phyloP scores from a whole-genome alignment of 1,140 invertebrate genomes.

The Lucilia cuprina region DNA sequence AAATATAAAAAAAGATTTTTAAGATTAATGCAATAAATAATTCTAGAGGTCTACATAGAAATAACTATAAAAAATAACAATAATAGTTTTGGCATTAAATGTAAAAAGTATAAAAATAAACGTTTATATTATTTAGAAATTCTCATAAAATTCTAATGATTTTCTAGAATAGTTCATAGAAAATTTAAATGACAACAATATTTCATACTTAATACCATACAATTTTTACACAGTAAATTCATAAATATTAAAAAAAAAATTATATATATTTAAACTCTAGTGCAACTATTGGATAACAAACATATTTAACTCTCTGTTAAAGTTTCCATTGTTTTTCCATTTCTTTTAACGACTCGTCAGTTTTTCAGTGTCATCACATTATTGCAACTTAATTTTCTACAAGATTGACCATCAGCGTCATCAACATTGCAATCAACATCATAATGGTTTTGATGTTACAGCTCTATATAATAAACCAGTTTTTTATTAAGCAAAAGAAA shows the following conservation, averaged over 20 bases:
- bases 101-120: too few relatives aligned
- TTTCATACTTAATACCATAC: conserved; percentile 16
- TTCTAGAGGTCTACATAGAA: too few relatives aligned
- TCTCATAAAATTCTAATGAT: too few relatives aligned
- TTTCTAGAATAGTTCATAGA: too few relatives aligned
- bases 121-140: too few relatives aligned
- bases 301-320: background rate
- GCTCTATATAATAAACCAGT: too few relatives aligned
- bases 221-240: background rate
- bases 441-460: background rate
- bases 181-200: background rate
- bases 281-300: background rate
- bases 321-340: background rate
- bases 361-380: conserved; percentile 23
- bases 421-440: background rate
- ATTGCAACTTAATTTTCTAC: conserved; percentile 33
- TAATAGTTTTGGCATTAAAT: too few relatives aligned
- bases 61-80: too few relatives aligned
- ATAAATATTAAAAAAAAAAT: background rate
- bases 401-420: conserved; percentile 26
- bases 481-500: background rate
- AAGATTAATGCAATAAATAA: too few relatives aligned
- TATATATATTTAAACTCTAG: background rate
- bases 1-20: too few relatives aligned
- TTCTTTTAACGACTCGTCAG: background rate